phyloP scores from a whole-genome alignment of 2,113 vertebrate species.

The Turnix velox region DNA sequence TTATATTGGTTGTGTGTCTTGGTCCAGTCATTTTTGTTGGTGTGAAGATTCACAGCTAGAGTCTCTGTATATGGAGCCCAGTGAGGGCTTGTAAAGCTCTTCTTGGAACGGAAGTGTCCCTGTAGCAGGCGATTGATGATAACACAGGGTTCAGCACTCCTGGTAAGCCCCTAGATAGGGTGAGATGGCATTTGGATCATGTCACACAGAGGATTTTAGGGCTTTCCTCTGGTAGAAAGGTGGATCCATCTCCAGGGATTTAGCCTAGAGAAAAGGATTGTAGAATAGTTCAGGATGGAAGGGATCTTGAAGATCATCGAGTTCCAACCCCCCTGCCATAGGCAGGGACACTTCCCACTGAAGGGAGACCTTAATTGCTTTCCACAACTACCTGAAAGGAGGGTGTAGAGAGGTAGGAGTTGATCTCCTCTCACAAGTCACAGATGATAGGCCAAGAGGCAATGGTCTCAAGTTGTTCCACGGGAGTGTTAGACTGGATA shows the following conservation, averaged over 20 bases:
- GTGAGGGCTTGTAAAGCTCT: background rate
- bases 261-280: too few relatives aligned
- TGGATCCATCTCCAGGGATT: background rate
- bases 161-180: rapidly evolving
- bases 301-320: too few relatives aligned
- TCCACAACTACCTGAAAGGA: too few relatives aligned
- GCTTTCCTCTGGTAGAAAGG: background rate
- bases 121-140: background rate
- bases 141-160: background rate
- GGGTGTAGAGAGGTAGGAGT: too few relatives aligned
- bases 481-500: too few relatives aligned
- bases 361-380: too few relatives aligned
- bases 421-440: too few relatives aligned
- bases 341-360: too few relatives aligned
- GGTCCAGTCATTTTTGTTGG: background rate
- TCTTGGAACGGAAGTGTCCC: background rate
- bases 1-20: background rate
- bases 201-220: background rate
- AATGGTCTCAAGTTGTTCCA: too few relatives aligned
- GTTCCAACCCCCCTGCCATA: too few relatives aligned
- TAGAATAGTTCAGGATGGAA: too few relatives aligned
- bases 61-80: background rate
- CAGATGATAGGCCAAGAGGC: too few relatives aligned
- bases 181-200: background rate
- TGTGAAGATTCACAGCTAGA: background rate